phyloP scores from a whole-genome alignment of 2,113 vertebrate genomes.

The Mastomys coucha region DNA sequence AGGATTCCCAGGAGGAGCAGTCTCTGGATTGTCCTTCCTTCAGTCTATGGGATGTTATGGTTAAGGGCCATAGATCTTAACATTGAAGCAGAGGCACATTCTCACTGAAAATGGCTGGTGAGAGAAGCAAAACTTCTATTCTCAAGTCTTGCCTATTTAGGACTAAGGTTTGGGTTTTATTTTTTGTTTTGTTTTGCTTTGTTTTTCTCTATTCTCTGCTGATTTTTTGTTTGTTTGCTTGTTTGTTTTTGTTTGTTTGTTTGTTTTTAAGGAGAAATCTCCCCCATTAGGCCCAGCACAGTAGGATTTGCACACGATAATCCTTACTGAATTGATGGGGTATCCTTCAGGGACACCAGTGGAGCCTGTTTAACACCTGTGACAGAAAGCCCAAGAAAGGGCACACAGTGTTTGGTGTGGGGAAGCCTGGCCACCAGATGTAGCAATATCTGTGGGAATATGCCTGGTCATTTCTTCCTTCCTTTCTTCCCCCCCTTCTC shows the following conservation, averaged over 20 bases:
- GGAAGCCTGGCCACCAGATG: too few species aligned
- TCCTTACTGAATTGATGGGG: neutral
- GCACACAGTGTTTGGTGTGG: neutral
- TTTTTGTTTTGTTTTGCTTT: too few species aligned
- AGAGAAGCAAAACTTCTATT: neutral
- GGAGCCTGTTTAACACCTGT: neutral
- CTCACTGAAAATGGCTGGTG: neutral
- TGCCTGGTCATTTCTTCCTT: neutral
- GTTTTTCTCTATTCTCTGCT: slow-evolving; percentile 19
- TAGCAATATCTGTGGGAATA: neutral
- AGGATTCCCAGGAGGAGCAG: too few species aligned
- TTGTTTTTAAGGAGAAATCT: neutral
- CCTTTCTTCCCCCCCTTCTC: too few species aligned
- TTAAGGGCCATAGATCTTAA: neutral
- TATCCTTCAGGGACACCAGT: neutral
- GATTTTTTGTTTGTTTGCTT: neutral
- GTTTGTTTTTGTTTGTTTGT: too few species aligned
- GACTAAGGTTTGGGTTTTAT: neutral
- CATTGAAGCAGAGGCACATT: neutral
- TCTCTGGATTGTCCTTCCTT: too few species aligned
- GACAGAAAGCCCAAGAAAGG: neutral
- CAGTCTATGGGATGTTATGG: neutral
- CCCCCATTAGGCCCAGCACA: neutral
- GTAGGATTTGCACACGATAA: neutral
- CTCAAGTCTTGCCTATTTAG: neutral